A percentile compares a stretch with the other conserved stretches of the same genome.
phyloP scores from a whole-genome alignment of 2,797 vertebrate genomes.

The Sebastes elongatus region DNA sequence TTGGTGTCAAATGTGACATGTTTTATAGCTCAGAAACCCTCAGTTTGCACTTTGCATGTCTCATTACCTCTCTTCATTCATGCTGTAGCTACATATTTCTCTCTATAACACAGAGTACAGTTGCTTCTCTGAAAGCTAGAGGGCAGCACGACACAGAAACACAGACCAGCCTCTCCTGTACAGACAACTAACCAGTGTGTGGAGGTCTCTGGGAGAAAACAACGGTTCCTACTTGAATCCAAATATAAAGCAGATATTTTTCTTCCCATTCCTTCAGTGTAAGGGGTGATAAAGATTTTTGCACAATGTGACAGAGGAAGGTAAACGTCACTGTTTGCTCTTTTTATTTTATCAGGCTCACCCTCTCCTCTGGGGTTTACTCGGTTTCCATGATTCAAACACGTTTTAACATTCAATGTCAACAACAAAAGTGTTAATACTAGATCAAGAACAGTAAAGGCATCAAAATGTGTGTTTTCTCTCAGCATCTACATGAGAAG shows the following conservation, averaged over 20 bases:
- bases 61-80: background rate
- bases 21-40: background rate
- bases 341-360: background rate
- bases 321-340: constrained; percentile 4
- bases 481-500: background rate
- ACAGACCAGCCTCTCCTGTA: background rate
- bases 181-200: background rate
- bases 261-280: background rate
- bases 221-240: background rate
- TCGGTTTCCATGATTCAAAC: background rate
- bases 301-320: constrained; percentile 10
- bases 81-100: background rate
- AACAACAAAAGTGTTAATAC: background rate
- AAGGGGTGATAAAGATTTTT: background rate
- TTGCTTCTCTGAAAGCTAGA: constrained; percentile 36
- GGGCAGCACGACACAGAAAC: constrained; percentile 57
- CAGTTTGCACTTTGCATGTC: background rate
- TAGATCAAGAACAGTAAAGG: background rate
- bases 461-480: background rate
- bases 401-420: background rate
- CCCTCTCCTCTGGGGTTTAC: background rate
- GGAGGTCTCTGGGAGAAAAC: background rate
- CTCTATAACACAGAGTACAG: background rate
- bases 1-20: background rate
- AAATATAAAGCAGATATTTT: background rate